Conservation (phyloP, 2,888 invertebrate species). For the Colostygia pectinataria region DNA sequence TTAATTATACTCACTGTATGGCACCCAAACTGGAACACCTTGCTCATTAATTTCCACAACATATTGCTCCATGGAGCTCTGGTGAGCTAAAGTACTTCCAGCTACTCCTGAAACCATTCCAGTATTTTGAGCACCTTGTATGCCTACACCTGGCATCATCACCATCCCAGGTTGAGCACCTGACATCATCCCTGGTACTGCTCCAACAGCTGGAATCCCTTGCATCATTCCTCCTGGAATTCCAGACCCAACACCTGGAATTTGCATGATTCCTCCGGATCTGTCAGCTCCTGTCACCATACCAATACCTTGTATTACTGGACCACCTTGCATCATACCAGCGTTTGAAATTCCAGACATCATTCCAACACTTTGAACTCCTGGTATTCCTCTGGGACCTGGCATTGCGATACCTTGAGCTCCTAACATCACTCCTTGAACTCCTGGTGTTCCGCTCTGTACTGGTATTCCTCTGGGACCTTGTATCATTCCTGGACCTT, state of each 20-base stretch:
- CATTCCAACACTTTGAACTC: neutral
- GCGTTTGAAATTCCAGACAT: neutral
- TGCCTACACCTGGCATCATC: neutral
- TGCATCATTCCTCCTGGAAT: neutral
- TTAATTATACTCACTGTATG: slow-evolving; percentile 24
- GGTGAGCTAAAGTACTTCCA: slow-evolving; percentile 10
- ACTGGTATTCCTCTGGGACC: neutral
- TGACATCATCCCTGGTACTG: neutral
- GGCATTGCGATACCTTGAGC: neutral
- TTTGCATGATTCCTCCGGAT: neutral
- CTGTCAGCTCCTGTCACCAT: neutral
- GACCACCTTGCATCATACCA: neutral
- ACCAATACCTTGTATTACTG: neutral
- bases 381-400: neutral
- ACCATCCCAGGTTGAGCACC: neutral
- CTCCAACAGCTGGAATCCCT: neutral
- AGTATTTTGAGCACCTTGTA: neutral
- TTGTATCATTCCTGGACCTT: neutral
- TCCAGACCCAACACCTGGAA: neutral
- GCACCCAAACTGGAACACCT: slow-evolving; percentile 18
- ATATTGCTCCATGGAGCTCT: slow-evolving; percentile 30
- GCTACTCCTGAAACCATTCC: slow-evolving; percentile 4
- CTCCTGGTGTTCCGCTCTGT: neutral
- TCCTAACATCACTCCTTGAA: slow-evolving; percentile 2
- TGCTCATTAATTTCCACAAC: slow-evolving; percentile 29